Percentiles rank a stretch among this genome's conserved stretches.
These are phyloP conservation scores for Enteromius afrohamiltoni DNA, from an alignment of 2,797 vertebrate species.

Conservation along the genomic window DNA sequence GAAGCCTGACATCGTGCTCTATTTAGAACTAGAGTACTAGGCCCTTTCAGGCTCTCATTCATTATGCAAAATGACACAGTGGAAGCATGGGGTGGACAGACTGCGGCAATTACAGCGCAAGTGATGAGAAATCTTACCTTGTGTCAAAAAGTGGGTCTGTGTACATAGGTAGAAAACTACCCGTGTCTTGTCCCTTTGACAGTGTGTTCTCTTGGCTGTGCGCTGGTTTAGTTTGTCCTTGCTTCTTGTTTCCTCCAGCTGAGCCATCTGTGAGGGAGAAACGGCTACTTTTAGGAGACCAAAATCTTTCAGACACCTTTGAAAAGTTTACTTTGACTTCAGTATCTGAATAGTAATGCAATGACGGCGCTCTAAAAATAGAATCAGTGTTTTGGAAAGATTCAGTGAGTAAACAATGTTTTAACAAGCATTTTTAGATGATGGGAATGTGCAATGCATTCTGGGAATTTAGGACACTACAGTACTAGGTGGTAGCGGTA, in stretches of 20 bases:
- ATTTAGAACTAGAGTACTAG: background rate
- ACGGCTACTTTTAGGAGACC: background rate
- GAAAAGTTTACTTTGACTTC: conserved; percentile 16
- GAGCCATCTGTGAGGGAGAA: conserved; percentile 17
- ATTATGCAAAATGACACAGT: conserved; percentile 22
- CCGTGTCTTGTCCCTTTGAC: conserved; percentile 53
- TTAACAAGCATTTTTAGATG: too few species aligned
- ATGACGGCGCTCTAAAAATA: background rate
- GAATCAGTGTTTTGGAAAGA: background rate
- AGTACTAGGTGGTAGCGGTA: background rate
- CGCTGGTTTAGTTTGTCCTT: conserved; percentile 56
- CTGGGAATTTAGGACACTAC: background rate
- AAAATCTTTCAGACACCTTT: conserved; percentile 28
- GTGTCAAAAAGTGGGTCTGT: conserved; percentile 72
- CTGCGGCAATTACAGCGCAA: conserved; percentile 8
- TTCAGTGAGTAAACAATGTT: background rate
- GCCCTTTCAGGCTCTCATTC: conserved; percentile 31
- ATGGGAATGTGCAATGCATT: too few species aligned
- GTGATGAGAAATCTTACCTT: conserved; percentile 69
- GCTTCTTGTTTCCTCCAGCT: conserved; percentile 60
- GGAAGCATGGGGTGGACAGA: conserved; percentile 16
- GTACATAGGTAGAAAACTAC: conserved; percentile 64
- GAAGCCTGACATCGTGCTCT: conserved; percentile 1
- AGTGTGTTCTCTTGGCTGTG: conserved; percentile 60
- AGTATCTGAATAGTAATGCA: conserved; percentile 14